Conservation (phyloP, 2,113 vertebrate genomes). For the Piliocolobus tephrosceles region DNA sequence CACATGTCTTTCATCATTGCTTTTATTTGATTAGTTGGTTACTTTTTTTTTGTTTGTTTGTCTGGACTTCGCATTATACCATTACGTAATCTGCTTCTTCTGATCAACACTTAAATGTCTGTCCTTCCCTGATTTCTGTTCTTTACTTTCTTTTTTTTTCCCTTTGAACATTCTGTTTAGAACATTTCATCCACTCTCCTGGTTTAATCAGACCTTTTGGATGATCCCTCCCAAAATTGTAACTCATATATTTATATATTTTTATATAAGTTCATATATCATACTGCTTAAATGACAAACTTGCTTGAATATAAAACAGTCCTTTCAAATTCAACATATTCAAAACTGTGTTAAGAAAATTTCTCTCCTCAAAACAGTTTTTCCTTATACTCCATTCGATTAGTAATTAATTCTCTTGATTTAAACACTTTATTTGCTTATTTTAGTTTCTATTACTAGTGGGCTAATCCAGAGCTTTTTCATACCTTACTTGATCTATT, state of each 20-base stretch:
- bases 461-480: not conserved
- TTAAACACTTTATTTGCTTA: not conserved
- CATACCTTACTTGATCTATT: not conserved
- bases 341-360: not conserved
- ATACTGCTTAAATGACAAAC: not conserved
- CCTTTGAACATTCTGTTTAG: not conserved
- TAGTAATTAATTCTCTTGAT: not conserved
- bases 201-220: not conserved
- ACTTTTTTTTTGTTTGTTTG: not conserved
- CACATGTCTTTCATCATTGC: not conserved
- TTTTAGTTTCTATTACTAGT: slow-evolving; percentile 2
- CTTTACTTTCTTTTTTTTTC: not conserved
- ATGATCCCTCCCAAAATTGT: not conserved
- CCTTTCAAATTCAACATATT: not conserved
- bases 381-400: not conserved
- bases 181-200: not conserved
- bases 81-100: not conserved
- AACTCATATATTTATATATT: not conserved
- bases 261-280: not conserved
- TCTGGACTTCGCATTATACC: not conserved
- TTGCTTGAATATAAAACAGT: not conserved
- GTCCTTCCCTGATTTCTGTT: not conserved
- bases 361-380: not conserved
- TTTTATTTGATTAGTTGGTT: not conserved
- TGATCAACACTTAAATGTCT: not conserved